phyloP scores from a whole-genome alignment of 2,888 invertebrate genomes.

The Melanotus villosus region DNA sequence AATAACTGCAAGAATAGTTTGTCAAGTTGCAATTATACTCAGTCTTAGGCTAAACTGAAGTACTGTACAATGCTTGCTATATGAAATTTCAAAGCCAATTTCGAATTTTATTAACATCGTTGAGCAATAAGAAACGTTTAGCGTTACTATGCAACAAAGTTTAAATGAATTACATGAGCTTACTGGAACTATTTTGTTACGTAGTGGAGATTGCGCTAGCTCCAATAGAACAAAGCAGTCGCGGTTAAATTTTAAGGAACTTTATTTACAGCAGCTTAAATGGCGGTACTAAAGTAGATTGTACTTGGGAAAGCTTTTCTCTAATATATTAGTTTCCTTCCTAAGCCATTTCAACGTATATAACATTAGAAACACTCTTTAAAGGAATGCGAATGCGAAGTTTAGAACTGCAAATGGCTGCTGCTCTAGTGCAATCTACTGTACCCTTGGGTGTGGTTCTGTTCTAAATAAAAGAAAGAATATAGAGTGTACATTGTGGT shows the following conservation, averaged over 20 bases:
- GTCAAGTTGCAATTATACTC: too few relatives aligned
- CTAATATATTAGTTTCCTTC: conserved; percentile 30
- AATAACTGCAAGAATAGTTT: too few relatives aligned
- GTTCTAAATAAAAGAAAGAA: background rate
- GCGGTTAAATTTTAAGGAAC: conserved; percentile 27
- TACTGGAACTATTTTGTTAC: conserved; percentile 6
- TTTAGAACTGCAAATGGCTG: conserved; percentile 9
- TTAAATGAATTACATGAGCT: conserved; percentile 20
- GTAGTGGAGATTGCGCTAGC: background rate
- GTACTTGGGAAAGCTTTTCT: conserved; percentile 33
- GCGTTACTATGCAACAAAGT: conserved; percentile 1
- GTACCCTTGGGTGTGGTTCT: conserved; percentile 13
- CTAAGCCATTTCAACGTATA: conserved; percentile 21
- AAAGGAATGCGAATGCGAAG: conserved; percentile 21
- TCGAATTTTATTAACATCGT: too few relatives aligned
- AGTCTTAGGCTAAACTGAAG: too few relatives aligned
- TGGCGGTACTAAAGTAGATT: conserved; percentile 19
- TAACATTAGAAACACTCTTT: conserved; percentile 30
- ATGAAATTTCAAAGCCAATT: too few relatives aligned
- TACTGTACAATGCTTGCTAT: too few relatives aligned
- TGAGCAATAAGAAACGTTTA: too few relatives aligned
- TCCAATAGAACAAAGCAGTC: conserved; percentile 3
- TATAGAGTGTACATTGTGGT: background rate
- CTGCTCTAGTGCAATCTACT: background rate
- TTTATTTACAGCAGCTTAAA: conserved; percentile 22